Conservation (phyloP, 2,113 vertebrate species). For the Dermatemys mawii region DNA sequence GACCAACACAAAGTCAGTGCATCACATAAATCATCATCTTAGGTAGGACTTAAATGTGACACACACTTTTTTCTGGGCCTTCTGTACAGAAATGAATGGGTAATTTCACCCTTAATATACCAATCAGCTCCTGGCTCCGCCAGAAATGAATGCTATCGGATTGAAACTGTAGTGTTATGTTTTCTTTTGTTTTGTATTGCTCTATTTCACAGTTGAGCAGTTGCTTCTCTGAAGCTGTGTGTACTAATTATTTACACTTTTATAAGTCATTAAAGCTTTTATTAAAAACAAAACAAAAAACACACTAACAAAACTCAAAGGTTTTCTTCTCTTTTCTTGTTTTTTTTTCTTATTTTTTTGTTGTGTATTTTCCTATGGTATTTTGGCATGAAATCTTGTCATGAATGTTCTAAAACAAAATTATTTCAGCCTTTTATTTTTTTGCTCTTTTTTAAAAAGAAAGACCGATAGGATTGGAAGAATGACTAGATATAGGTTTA, state of each 20-base stretch:
- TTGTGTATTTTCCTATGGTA: not conserved
- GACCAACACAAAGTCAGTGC: not conserved
- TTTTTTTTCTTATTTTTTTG: accelerated
- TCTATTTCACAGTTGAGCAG: not conserved
- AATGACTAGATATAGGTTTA: not conserved
- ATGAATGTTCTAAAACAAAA: constrained; percentile 19
- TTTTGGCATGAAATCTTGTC: not conserved
- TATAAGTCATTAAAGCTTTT: constrained; percentile 28
- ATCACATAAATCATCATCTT: not conserved
- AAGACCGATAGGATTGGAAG: not conserved
- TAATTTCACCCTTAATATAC: constrained; percentile 5
- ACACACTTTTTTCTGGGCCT: not conserved
- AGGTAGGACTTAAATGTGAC: not conserved
- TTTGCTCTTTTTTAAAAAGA: not conserved
- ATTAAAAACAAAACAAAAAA: not conserved
- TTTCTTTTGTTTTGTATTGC: not conserved
- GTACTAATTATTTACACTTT: constrained; percentile 1
- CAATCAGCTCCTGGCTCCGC: not conserved
- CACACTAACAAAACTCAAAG: not conserved
- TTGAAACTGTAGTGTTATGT: not conserved
- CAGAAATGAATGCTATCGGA: accelerated
- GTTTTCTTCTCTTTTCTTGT: not conserved
- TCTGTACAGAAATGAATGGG: not conserved
- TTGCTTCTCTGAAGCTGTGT: not conserved
- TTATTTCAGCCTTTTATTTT: not conserved